A percentile compares a stretch with the other conserved stretches of the same genome.
phyloP scores from a whole-genome alignment of 1,140 invertebrate genomes.

The Ectropis grisescens region DNA sequence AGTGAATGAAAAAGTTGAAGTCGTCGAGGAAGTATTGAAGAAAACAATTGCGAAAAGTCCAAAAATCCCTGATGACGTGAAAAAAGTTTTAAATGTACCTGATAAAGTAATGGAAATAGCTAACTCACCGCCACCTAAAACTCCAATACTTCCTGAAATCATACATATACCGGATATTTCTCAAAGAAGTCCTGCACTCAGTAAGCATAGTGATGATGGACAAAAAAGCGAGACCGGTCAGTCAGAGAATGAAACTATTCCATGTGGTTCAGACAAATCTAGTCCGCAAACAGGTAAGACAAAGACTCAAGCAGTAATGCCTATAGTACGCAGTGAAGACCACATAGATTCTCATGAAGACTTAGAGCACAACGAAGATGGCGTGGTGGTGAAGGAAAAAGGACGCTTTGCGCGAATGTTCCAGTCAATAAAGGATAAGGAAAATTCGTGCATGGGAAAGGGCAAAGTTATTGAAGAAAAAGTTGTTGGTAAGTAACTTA shows the following conservation, averaged over 20 bases:
- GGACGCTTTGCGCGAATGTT: conserved; percentile 59
- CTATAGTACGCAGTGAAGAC: conserved; percentile 58
- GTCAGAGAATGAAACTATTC: conserved; percentile 64
- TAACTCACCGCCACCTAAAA: conserved; percentile 53
- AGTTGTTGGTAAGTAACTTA: conserved; percentile 39
- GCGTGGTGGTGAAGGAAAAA: conserved; percentile 53
- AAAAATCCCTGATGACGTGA: conserved; percentile 28
- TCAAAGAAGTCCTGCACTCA: conserved; percentile 55
- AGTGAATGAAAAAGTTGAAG: conserved; percentile 32
- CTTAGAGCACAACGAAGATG: conserved; percentile 30
- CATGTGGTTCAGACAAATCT: conserved; percentile 59
- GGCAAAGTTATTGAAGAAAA: conserved; percentile 60
- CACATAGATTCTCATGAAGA: conserved; percentile 38
- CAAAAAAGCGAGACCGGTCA: conserved; percentile 54
- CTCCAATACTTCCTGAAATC: conserved; percentile 46
- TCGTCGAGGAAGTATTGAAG: conserved; percentile 40
- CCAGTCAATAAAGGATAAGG: conserved; percentile 53
- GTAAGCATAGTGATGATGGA: conserved; percentile 55
- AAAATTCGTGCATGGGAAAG: conserved; percentile 63
- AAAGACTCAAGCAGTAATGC: conserved; percentile 64
- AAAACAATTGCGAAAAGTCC: conserved; percentile 32
- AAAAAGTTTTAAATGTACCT: conserved; percentile 36
- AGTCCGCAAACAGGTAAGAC: conserved; percentile 50
- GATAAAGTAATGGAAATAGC: conserved; percentile 39
- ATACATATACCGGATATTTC: conserved; percentile 49